Evolutionary conservation across 2,113 vertebrate genomes (phyloP).

Genomic region (Mungos mungo): DNA sequence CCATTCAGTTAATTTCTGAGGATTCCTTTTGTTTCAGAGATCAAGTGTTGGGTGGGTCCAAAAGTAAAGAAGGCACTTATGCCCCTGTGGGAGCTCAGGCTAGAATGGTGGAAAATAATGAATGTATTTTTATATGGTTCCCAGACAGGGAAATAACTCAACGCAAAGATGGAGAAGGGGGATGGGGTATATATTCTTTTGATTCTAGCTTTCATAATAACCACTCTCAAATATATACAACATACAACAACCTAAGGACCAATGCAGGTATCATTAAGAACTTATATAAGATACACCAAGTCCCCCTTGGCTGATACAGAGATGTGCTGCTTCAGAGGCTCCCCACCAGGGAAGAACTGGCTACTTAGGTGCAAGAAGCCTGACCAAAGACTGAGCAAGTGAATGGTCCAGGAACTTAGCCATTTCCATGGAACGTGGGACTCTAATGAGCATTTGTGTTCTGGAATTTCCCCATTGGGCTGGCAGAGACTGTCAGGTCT

Average conservation of each 20-base stretch:
- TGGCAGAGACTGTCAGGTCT: neutral
- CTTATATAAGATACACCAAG: neutral
- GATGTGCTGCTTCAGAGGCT: neutral
- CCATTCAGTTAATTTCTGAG: constrained; percentile 27
- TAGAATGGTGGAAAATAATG: neutral
- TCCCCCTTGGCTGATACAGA: neutral
- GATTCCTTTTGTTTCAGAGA: constrained; percentile 5
- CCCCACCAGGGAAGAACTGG: neutral
- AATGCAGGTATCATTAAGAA: neutral
- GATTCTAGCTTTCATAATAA: constrained; percentile 9
- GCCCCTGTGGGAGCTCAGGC: neutral
- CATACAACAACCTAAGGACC: neutral
- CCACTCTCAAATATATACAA: constrained; percentile 2
- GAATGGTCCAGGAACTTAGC: neutral
- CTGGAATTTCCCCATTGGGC: neutral
- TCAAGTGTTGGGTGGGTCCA: neutral
- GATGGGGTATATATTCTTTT: neutral
- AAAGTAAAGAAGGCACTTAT: constrained; percentile 14
- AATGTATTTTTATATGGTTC: neutral
- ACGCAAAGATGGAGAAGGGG: neutral
- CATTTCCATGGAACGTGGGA: neutral
- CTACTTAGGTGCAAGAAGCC: neutral
- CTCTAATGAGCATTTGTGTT: neutral
- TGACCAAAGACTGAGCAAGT: neutral
- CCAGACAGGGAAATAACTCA: neutral